Evolutionary conservation across 2,888 invertebrate species (phyloP), one percentile per base, ranked within the genome.

Genomic region (Drosophila dives): DNA sequence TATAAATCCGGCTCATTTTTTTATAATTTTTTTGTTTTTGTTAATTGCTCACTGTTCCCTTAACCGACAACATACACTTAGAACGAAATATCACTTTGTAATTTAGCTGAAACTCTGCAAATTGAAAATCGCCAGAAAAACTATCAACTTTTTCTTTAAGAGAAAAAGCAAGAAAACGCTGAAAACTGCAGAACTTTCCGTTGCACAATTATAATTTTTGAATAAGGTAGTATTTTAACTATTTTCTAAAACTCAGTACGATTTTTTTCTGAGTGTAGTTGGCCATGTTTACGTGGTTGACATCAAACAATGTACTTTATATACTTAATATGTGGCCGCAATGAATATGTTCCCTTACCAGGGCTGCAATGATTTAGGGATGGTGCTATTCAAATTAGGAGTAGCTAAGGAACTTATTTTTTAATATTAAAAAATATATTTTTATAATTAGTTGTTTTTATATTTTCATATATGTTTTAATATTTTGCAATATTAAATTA

Each of bases 291-390:
- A 51, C 51, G 49, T 53, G 33, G 55, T 78, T 76, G 62, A 69
- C 72, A 78, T 74, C 67, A 77, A 76, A 75, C 77, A 73, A 75
- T 77, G 80, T 20, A 0, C 7, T 7, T 12, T 3, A 7, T 72
- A 66, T 79, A 76, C 75, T 79, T 77, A 77, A 72, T 63, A 45
- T 23, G 45, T 23, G 15, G 4, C 23, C 23, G 15, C 45, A 45
- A 75, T 66, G 76, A 82, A 15, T 65, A 64, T 54, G 49, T 59
- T 64, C 17, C 38, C 7, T 36, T 45, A 20, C 65, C 74, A 65
- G 74, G 74, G 74, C 4, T 56, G 65, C 0, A 7, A 12, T 5
- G 2, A 61, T 26, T 15, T 4, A 4, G 45, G 15, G 45, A 15
- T 45, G 45, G 38, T 40, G 38, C 10, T 15, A 1, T 3, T 0